These are phyloP conservation scores for Peribatodes rhomboidaria DNA, from an alignment of 2,888 invertebrate species.

Conservation along the genomic window DNA sequence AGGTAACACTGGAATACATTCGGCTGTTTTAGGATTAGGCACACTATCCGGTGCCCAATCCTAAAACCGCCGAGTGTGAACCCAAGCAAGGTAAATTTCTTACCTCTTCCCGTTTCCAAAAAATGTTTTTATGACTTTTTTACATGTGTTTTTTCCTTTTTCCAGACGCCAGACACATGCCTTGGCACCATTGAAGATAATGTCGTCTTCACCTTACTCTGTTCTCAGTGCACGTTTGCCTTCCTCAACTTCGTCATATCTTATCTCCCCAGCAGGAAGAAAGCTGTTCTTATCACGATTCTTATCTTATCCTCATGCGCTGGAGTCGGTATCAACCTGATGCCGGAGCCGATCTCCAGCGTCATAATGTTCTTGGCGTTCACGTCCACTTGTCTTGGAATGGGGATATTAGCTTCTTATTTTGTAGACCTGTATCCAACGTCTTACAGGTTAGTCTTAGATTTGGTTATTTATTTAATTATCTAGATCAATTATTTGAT, in stretches of 20 bases:
- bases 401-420: constrained; percentile 80
- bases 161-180: constrained; percentile 77
- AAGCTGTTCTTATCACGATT: constrained; percentile 78
- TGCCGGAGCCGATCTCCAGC: constrained; percentile 76
- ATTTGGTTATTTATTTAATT: not conserved
- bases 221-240: constrained; percentile 88
- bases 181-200: constrained; percentile 83
- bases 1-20: no score
- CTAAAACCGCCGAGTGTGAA: no score
- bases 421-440: constrained; percentile 81
- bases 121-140: no score
- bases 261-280: constrained; percentile 85
- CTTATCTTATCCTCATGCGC: constrained; percentile 84
- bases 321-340: constrained; percentile 74
- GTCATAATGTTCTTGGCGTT: constrained; percentile 75
- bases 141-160: constrained; percentile 35
- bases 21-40: no score
- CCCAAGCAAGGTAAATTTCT: no score
- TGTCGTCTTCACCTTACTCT: constrained; percentile 88
- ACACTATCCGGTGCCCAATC: no score
- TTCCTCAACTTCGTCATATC: constrained; percentile 86
- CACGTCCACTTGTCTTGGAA: constrained; percentile 76
- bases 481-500: not conserved
- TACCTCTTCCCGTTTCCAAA: no score
- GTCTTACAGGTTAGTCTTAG: constrained; percentile 68